A percentile compares a stretch with the other conserved stretches of the same genome.
Conservation (phyloP, 2,888 invertebrate genomes). For the Pantelozetes paolii region DNA sequence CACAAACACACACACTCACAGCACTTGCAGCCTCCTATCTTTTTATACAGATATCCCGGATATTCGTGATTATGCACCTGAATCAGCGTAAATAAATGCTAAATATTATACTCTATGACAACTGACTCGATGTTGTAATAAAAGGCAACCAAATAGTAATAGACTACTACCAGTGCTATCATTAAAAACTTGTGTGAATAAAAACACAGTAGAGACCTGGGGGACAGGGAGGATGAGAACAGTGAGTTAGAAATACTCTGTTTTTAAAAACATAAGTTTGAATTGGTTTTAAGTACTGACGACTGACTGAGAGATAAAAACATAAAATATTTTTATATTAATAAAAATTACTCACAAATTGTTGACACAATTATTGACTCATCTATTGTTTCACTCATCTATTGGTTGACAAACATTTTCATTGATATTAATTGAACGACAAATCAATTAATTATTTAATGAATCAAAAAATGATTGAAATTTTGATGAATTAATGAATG, state of each 20-base stretch:
- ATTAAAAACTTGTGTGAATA: constrained; percentile 26
- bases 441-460: no score
- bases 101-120: constrained; percentile 34
- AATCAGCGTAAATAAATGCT: constrained; percentile 38
- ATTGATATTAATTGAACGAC: no score
- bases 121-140: constrained; percentile 36
- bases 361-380: background rate
- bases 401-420: no score
- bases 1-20: background rate
- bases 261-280: background rate
- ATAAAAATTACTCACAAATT: background rate
- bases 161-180: constrained; percentile 33
- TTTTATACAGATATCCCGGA: constrained; percentile 37
- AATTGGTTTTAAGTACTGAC: background rate
- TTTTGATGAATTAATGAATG: background rate
- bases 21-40: constrained; percentile 36
- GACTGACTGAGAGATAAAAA: no score
- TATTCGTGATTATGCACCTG: constrained; percentile 39
- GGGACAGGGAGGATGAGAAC: background rate
- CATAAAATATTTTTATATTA: no score
- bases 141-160: constrained; percentile 20
- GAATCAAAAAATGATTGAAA: background rate
- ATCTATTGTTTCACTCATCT: background rate
- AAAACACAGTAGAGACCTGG: background rate
- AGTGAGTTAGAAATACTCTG: no score